Percentiles rank a stretch among this genome's conserved stretches.
Evolutionary conservation across 1,140 invertebrate species (phyloP).

Genomic region (Drosophila teissieri): DNA sequence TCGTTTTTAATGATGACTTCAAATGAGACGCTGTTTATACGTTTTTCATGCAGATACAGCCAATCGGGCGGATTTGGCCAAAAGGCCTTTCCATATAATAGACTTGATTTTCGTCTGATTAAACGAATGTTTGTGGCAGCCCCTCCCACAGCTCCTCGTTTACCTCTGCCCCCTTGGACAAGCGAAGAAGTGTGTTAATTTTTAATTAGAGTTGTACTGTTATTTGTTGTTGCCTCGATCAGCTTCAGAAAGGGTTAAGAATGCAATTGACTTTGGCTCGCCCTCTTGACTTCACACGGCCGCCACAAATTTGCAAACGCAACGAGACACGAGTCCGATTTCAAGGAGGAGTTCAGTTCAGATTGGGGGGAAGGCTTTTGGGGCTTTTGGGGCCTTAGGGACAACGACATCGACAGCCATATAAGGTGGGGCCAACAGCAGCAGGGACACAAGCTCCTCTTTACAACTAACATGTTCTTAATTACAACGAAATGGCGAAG

Average conservation of each 20-base stretch:
- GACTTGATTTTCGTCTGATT: slow-evolving; percentile 80
- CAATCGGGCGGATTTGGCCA: slow-evolving; percentile 65
- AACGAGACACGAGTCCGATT: slow-evolving; percentile 63
- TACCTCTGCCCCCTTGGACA: neutral
- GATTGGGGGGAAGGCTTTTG: slow-evolving; percentile 36
- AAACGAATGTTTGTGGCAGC: slow-evolving; percentile 65
- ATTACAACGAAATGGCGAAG: slow-evolving; percentile 81
- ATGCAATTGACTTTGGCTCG: slow-evolving; percentile 82
- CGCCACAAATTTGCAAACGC: slow-evolving; percentile 81
- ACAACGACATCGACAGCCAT: slow-evolving; percentile 12
- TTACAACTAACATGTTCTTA: slow-evolving; percentile 83
- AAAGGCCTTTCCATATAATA: slow-evolving; percentile 65
- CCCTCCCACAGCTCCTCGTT: neutral
- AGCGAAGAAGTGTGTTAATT: slow-evolving; percentile 69
- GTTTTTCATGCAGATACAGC: slow-evolving; percentile 58
- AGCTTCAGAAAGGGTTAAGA: slow-evolving; percentile 75
- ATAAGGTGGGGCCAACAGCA: slow-evolving; percentile 53
- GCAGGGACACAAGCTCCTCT: slow-evolving; percentile 74
- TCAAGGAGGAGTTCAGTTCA: slow-evolving; percentile 1
- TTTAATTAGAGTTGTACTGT: slow-evolving; percentile 83
- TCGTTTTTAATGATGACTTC: slow-evolving; percentile 82
- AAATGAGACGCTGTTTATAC: slow-evolving; percentile 73
- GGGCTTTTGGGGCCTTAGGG: slow-evolving; percentile 11
- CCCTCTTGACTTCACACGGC: slow-evolving; percentile 72
- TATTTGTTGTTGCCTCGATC: slow-evolving; percentile 74